phyloP scores from a whole-genome alignment of 2,888 invertebrate species.

The Encarsia formosa region DNA sequence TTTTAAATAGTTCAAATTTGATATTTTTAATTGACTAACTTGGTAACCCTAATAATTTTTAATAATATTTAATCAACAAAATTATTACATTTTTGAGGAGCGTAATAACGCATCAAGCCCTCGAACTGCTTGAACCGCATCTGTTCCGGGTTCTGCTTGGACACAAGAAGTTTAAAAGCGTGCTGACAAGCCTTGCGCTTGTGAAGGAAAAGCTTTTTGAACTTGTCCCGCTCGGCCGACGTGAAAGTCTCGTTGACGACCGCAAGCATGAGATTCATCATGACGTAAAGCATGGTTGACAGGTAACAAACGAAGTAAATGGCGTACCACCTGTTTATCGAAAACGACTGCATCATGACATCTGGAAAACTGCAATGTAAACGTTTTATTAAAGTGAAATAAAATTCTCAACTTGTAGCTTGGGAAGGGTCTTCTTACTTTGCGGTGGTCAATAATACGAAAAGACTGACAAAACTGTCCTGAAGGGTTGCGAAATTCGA shows the following conservation, averaged over 20 bases:
- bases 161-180: constrained; percentile 77
- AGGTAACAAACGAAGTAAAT: constrained; percentile 83
- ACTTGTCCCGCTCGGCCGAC: constrained; percentile 79
- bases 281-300: constrained; percentile 76
- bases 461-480: constrained; percentile 82
- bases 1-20: too few relatives aligned
- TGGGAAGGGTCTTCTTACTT: constrained; percentile 67
- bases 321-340: constrained; percentile 75
- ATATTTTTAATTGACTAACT: too few relatives aligned
- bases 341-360: constrained; percentile 89
- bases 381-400: not conserved
- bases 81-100: constrained; percentile 55
- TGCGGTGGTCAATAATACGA: constrained; percentile 84
- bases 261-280: constrained; percentile 89
- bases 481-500: constrained; percentile 74
- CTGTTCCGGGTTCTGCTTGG: constrained; percentile 66
- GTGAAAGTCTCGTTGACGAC: constrained; percentile 89
- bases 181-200: constrained; percentile 76
- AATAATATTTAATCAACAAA: not conserved
- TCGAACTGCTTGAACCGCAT: constrained; percentile 72
- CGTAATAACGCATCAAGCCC: constrained; percentile 74
- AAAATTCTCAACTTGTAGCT: not conserved
- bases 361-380: constrained; percentile 70
- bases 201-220: constrained; percentile 76
- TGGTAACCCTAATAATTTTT: too few relatives aligned